Conservation (phyloP, 1,140 invertebrate genomes). For the Conus betulinus region DNA sequence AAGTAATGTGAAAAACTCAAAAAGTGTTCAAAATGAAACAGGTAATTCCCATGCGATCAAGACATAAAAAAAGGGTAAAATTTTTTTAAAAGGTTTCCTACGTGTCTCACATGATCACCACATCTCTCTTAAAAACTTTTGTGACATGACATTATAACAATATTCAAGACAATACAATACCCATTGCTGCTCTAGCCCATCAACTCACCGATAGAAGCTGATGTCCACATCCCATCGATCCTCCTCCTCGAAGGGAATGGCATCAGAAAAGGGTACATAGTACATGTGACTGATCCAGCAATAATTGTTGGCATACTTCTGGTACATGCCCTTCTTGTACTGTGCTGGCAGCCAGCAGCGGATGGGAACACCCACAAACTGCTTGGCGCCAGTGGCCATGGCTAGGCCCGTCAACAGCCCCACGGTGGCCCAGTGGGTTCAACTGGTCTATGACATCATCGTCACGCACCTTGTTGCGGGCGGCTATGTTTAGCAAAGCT, state of each 20-base stretch:
- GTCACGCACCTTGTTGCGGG: slow-evolving; percentile 36
- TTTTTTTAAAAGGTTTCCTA: no score
- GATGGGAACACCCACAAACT: slow-evolving; percentile 94
- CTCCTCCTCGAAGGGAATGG: slow-evolving; percentile 70
- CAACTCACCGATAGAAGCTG: slow-evolving; percentile 30
- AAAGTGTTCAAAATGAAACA: no score
- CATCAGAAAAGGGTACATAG: slow-evolving; percentile 76
- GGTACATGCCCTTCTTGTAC: slow-evolving; percentile 54
- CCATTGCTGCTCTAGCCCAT: neutral
- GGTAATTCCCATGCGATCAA: no score
- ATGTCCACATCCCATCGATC: slow-evolving; percentile 47
- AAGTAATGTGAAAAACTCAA: no score
- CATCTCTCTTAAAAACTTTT: no score
- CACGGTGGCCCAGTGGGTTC: slow-evolving; percentile 73
- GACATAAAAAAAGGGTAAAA: no score
- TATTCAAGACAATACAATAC: neutral
- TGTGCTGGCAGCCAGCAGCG: slow-evolving; percentile 80
- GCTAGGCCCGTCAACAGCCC: slow-evolving; percentile 89
- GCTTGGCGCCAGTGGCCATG: slow-evolving; percentile 88
- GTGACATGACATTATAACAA: no score
- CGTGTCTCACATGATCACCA: no score
- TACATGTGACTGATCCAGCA: slow-evolving; percentile 78
- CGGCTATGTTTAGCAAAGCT: slow-evolving; percentile 36
- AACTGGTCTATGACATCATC: slow-evolving; percentile 59
- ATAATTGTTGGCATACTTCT: slow-evolving; percentile 69